These are phyloP conservation scores for Calephelis virginiensis DNA, from an alignment of 1,140 invertebrate species.

Conservation along the genomic window DNA sequence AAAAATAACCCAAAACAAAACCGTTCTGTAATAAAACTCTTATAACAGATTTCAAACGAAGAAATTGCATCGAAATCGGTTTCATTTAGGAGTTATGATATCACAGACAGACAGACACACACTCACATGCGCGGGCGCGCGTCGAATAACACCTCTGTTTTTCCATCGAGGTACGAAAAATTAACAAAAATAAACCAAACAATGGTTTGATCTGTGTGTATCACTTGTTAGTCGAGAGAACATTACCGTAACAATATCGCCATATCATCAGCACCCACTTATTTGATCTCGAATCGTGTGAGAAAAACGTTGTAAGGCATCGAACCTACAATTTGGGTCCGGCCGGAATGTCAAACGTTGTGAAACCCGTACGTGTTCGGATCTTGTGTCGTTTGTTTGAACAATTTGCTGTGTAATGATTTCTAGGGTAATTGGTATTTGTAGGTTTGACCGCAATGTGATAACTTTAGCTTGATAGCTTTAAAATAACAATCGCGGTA, in stretches of 20 bases:
- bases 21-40: too few species aligned
- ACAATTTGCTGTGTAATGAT: not conserved
- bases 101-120: too few species aligned
- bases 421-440: not conserved
- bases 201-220: not conserved
- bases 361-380: conserved; percentile 27
- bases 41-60: too few species aligned
- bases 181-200: too few species aligned
- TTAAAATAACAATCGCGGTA: too few species aligned
- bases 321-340: conserved; percentile 57
- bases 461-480: not conserved
- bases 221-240: conserved; percentile 21
- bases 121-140: too few species aligned
- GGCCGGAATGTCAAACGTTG: conserved; percentile 65
- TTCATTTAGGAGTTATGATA: too few species aligned
- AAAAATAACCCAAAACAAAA: too few species aligned
- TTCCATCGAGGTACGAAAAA: too few species aligned
- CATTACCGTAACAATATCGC: conserved; percentile 51
- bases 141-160: too few species aligned
- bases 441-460: conserved; percentile 2
- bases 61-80: too few species aligned
- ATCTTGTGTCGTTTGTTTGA: conserved; percentile 24
- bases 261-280: conserved; percentile 65
- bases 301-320: conserved; percentile 58
- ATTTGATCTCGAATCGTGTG: conserved; percentile 70